These are phyloP conservation scores for Phania funesta DNA, from an alignment of 2,888 invertebrate species.

Conservation along the genomic window DNA sequence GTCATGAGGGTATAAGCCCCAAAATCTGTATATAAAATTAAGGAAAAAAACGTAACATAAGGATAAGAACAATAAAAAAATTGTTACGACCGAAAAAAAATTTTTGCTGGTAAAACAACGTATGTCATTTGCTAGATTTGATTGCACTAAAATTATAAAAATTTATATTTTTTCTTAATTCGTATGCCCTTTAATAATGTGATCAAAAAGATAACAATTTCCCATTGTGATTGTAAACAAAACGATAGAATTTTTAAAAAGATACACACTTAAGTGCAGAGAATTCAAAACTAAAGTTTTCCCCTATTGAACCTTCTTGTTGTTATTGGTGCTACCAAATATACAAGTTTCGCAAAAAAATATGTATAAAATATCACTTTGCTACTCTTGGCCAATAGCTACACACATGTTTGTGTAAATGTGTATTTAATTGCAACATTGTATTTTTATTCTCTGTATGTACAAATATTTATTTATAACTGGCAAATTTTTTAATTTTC, in stretches of 20 bases:
- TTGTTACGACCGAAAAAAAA: no score
- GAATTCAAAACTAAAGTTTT: neutral
- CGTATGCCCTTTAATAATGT: no score
- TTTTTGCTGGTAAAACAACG: no score
- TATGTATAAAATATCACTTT: neutral
- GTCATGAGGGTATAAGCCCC: no score
- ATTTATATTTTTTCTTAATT: no score
- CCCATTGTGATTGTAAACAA: neutral
- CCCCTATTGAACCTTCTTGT: neutral
- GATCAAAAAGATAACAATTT: no score
- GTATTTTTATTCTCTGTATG: neutral
- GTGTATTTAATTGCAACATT: neutral
- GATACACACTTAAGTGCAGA: neutral
- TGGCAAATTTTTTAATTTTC: neutral
- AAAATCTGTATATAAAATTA: no score
- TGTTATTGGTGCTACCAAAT: neutral
- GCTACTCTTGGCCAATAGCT: neutral
- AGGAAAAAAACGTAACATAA: no score
- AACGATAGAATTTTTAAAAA: neutral
- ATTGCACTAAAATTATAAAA: no score
- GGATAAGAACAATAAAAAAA: no score
- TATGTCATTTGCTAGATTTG: no score
- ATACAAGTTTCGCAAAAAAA: neutral
- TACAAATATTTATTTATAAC: slow-evolving; percentile 23
- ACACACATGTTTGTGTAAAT: neutral